A percentile compares a stretch with the other conserved stretches of the same genome.
phyloP scores from a whole-genome alignment of 1,140 invertebrate species.

The Drosophila grimshawi region DNA sequence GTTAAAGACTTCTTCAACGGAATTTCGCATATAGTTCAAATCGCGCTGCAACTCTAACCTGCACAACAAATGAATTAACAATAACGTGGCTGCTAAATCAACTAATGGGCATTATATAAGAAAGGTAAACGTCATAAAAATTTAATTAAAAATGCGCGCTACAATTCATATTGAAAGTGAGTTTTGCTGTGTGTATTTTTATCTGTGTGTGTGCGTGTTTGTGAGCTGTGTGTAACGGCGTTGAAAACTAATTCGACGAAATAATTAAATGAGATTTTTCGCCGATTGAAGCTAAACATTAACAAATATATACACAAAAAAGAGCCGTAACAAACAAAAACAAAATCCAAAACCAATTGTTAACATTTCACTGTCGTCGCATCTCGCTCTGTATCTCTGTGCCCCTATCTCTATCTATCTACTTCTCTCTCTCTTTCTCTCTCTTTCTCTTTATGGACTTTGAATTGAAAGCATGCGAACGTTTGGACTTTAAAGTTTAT shows the following conservation, averaged over 20 bases:
- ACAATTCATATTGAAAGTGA: constrained; percentile 11
- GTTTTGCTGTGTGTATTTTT: neutral
- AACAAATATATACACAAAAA: constrained; percentile 19
- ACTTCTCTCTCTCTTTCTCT: constrained; percentile 3
- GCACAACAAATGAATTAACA: constrained; percentile 18
- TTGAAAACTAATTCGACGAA: constrained; percentile 13
- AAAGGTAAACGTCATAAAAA: constrained; percentile 27
- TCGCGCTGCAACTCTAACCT: neutral
- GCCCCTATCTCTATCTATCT: constrained; percentile 5
- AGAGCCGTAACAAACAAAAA: constrained; percentile 19
- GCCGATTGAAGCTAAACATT: constrained; percentile 20
- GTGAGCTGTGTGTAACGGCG: constrained; percentile 1
- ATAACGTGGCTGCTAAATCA: constrained; percentile 5
- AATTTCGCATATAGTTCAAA: constrained; percentile 37
- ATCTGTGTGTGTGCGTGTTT: neutral
- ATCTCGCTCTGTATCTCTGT: constrained; percentile 22
- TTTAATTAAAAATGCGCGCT: constrained; percentile 14
- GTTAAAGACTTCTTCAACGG: constrained; percentile 30
- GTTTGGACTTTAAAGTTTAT: neutral
- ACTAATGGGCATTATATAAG: constrained; percentile 36
- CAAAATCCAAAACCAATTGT: constrained; percentile 51
- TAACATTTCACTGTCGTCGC: constrained; percentile 67
- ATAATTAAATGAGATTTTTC: constrained; percentile 34
- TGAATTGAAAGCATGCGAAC: constrained; percentile 28
- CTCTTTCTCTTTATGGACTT: constrained; percentile 11